Evolutionary conservation across 30 jellyfish, hydroid and myxozoan genomes (phyloP), one percentile per base, ranked within the genome.

Genomic region (Hydractinia symbiolongicarpus): DNA sequence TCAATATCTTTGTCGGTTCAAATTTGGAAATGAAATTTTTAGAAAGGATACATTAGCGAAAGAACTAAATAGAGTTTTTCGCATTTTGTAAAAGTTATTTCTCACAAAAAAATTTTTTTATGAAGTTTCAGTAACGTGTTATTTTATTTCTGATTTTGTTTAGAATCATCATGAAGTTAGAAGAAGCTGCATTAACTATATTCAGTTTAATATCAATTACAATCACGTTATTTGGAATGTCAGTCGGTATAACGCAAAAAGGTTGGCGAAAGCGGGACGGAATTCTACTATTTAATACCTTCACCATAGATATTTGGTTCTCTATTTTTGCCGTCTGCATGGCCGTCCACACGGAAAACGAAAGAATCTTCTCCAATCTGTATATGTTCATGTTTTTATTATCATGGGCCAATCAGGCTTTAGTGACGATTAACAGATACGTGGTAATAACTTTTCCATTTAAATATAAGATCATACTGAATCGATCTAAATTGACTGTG

Each of bases 361-460:
- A 19, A 58, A 71, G 67, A 19, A 9, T 30, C 7, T 7, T 71
- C 51, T 13, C 71, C n/a, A 71, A 20, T 20, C 40, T 71, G 56
- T n/a, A 19, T 10, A 20, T 71, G 67, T 71, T 71, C 5, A 53
- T 71, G 40, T 71, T 71, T 30, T 30, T 71, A 54, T n/a, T 71
- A 53, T 71, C 80, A 6, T 71, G 80, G 80, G 80, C 61, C 4
- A 50, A 20, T 30, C 80, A 71, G 54, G 30, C 61, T 71, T 20
- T 71, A 15, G 51, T 71, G 7, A 50, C 80, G 30, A 15, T 71
- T 15, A 71, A 71, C 51, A 54, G 80, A 30, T 71, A 71, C 51
- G 61, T 71, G 9, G 80, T 71, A 30, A 71, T 71, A 54, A 71
- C 15, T 20, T 71, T n/a, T 71, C 80, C 80, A 8, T 71, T 71